Evolutionary conservation across 2,797 vertebrate genomes (phyloP).

Genomic region (Myotis vivesi): DNA sequence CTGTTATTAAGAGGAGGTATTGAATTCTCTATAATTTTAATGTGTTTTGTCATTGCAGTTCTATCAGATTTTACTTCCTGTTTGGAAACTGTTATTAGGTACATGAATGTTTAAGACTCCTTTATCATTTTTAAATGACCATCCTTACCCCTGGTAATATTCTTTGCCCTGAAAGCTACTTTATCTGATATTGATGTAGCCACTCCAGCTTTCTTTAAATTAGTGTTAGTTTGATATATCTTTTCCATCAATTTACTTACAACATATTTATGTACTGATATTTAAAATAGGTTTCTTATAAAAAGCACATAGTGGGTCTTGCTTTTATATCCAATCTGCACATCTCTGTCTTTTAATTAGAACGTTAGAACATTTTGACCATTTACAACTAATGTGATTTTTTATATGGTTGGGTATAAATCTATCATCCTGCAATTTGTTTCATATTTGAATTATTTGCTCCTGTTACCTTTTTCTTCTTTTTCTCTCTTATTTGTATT

Average conservation of each 20-base stretch:
- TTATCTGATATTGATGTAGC: not conserved
- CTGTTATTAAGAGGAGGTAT: not conserved
- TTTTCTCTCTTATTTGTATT: slow-evolving; percentile 14
- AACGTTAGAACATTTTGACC: not conserved
- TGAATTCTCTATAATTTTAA: slow-evolving; percentile 14
- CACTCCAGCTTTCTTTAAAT: not conserved
- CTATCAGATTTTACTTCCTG: slow-evolving; percentile 7
- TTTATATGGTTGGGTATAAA: not conserved
- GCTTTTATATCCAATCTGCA: not conserved
- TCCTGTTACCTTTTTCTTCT: not conserved
- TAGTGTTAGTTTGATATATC: not conserved
- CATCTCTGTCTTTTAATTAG: not conserved
- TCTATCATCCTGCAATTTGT: not conserved
- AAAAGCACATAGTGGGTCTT: not conserved
- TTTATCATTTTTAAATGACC: not conserved
- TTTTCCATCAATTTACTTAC: not conserved
- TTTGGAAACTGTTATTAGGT: slow-evolving; percentile 9
- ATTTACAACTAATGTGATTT: slow-evolving; percentile 8
- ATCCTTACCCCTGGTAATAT: not conserved
- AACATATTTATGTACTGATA: not conserved
- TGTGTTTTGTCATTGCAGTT: not conserved
- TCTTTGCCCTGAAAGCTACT: slow-evolving; percentile 8
- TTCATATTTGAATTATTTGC: not conserved
- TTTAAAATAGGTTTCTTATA: not conserved
- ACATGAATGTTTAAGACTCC: not conserved